These are phyloP conservation scores for Lottia gigantea DNA, from an alignment of 2,888 invertebrate genomes.

Conservation along the genomic window DNA sequence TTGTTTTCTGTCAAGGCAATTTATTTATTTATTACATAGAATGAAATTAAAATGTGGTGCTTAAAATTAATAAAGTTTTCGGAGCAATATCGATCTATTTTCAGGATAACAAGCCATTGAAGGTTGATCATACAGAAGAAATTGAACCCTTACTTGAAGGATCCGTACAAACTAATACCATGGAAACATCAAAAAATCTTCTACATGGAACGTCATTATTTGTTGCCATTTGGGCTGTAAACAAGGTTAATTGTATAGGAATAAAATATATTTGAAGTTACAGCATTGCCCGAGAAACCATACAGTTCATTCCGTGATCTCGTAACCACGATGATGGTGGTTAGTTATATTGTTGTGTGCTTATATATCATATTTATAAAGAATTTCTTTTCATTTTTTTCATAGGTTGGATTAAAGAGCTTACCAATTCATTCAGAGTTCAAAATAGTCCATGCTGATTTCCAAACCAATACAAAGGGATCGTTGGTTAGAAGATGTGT, in stretches of 20 bases:
- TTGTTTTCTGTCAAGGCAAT: too few species aligned
- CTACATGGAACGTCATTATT: not conserved
- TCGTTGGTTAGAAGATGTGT: slow-evolving; percentile 5
- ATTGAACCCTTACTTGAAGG: not conserved
- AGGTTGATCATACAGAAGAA: too few species aligned
- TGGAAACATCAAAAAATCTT: slow-evolving; percentile 4
- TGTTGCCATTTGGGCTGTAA: not conserved
- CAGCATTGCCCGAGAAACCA: too few species aligned
- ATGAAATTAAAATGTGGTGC: too few species aligned
- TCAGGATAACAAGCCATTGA: too few species aligned
- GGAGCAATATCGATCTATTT: too few species aligned
- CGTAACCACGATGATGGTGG: too few species aligned
- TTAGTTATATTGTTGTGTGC: not conserved
- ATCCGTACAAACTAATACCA: not conserved
- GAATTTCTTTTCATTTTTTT: not conserved
- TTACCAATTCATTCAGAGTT: not conserved
- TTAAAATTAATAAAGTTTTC: too few species aligned
- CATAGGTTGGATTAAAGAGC: slow-evolving; percentile 1
- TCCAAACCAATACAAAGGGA: not conserved
- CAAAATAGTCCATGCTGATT: not conserved
- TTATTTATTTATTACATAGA: too few species aligned
- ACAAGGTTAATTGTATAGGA: not conserved
- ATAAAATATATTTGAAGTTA: too few species aligned
- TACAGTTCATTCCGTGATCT: too few species aligned
- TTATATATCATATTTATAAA: not conserved